Evolutionary conservation across 2,888 invertebrate genomes (phyloP), one percentile per base, ranked within the genome.

Genomic region (Deilephila elpenor): DNA sequence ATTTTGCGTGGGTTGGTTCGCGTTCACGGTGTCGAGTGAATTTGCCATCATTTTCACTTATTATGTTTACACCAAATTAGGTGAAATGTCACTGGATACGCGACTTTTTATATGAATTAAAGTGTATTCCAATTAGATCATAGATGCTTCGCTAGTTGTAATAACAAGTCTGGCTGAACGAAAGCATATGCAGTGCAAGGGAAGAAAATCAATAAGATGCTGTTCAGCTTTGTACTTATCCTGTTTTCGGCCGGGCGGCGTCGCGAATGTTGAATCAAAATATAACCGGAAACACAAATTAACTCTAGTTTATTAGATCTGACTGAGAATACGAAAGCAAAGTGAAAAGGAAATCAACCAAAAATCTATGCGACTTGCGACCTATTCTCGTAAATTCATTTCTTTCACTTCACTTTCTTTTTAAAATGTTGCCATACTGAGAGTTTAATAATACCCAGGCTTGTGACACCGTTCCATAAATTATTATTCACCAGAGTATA

Each of bases 1-100:
- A 96, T 98, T 98, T 95, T 98, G 98, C 91, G 95, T 95, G 88
- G 95, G 95, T 86, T 94, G 94, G 90, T 93, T 94, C 87, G 89
- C 91, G 89, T 94, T 94, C 85, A 95, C 90, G 86, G 92, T 87
- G 89, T 95, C 95, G 84, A 94, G 91, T 76, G 93, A 82, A 91
- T 94, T 95, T 85, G 93, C 93, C 95, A 95, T 95, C 95, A 95
- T 95, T 89, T 92, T 93, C 83, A 86, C 87, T 86, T 88, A 85
- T 86, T 85, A 85, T 84, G 87, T 84, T 89, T 89, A 87, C 88
- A 88, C 89, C 86, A 82, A 89, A 87, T 83, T 83, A 84, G 84
- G 86, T 85, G 80, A 88, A 88, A 89, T 84, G 88, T 84, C 88
- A 90, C 90, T 85, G 79, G 79, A 83, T 85, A 81, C 83, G 82